phyloP scores from a whole-genome alignment of 1,140 invertebrate genomes.

The Gonioctena quinquepunctata region DNA sequence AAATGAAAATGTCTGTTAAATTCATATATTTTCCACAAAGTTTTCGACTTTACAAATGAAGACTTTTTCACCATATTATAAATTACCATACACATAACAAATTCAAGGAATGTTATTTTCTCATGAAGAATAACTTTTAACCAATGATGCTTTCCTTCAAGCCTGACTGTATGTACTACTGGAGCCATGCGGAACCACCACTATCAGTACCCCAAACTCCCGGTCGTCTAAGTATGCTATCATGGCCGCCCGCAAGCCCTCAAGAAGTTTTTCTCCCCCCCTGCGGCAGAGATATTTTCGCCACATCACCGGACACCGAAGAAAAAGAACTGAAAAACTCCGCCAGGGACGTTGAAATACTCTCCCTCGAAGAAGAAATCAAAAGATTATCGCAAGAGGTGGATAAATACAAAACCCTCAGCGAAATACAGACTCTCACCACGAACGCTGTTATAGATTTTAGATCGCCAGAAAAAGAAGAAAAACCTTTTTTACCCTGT shows the following conservation, averaged over 20 bases:
- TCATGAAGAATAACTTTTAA: too few species aligned
- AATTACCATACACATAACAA: too few species aligned
- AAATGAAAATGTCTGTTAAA: too few species aligned
- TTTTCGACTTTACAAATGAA: too few species aligned
- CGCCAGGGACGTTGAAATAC: constrained; percentile 49
- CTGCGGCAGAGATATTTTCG: constrained; percentile 9
- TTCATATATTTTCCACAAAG: too few species aligned
- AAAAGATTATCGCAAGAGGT: constrained; percentile 59
- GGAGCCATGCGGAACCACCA: constrained; percentile 77
- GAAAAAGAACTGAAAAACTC: constrained; percentile 42
- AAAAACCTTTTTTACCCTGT: constrained; percentile 49
- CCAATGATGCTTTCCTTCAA: constrained; percentile 64
- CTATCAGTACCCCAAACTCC: constrained; percentile 71
- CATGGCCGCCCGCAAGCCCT: constrained; percentile 50
- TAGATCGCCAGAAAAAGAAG: constrained; percentile 54
- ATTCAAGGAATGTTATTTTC: too few species aligned
- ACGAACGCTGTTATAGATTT: constrained; percentile 59
- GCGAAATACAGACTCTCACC: constrained; percentile 60
- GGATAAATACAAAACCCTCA: constrained; percentile 60
- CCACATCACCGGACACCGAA: background rate
- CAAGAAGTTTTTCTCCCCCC: constrained; percentile 32
- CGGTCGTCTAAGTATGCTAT: constrained; percentile 61
- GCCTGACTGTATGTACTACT: constrained; percentile 87
- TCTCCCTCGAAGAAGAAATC: constrained; percentile 56
- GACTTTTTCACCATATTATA: too few species aligned